These are phyloP conservation scores for Cottoperca gobio DNA, from an alignment of 2,797 vertebrate species.

Conservation along the genomic window DNA sequence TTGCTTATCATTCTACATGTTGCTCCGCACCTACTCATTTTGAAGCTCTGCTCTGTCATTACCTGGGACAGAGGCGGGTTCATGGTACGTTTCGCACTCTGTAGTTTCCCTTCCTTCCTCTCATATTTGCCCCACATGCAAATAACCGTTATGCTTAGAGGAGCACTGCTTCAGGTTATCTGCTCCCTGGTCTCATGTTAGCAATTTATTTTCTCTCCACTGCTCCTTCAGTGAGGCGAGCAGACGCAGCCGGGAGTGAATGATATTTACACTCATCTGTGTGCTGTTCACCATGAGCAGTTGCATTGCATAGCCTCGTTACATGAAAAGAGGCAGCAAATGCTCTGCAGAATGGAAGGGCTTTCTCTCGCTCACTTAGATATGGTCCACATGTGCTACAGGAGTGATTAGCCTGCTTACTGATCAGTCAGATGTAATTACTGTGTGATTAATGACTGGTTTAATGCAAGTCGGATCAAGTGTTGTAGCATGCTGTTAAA, in stretches of 20 bases:
- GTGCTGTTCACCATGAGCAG: slow-evolving; percentile 37
- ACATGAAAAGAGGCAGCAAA: slow-evolving; percentile 42
- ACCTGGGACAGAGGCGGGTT: slow-evolving; percentile 71
- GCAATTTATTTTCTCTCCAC: slow-evolving; percentile 32
- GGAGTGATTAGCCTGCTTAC: slow-evolving; percentile 12
- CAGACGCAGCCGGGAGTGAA: slow-evolving; percentile 43
- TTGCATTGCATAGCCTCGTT: slow-evolving; percentile 43
- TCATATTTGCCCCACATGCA: slow-evolving; percentile 57
- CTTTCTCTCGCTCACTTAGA: slow-evolving; percentile 45
- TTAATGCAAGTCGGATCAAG: slow-evolving; percentile 18
- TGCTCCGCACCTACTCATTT: slow-evolving; percentile 72
- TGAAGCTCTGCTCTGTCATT: slow-evolving; percentile 74
- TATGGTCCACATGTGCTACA: slow-evolving; percentile 35
- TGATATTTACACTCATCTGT: slow-evolving; percentile 55
- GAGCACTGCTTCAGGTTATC: slow-evolving; percentile 35
- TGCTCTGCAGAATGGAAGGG: slow-evolving; percentile 54
- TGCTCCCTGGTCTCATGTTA: slow-evolving; percentile 40
- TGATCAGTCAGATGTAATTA: slow-evolving; percentile 25
- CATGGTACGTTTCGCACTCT: slow-evolving; percentile 48
- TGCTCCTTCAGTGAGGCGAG: slow-evolving; percentile 44
- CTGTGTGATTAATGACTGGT: slow-evolving; percentile 26
- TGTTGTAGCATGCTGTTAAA: slow-evolving; percentile 29
- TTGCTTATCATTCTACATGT: slow-evolving; percentile 67
- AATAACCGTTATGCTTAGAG: slow-evolving; percentile 47
- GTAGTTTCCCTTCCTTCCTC: slow-evolving; percentile 65